Base-by-base conservation (phyloP, 1,140 invertebrate genomes). In the Ridgeia piscesae region DNA sequence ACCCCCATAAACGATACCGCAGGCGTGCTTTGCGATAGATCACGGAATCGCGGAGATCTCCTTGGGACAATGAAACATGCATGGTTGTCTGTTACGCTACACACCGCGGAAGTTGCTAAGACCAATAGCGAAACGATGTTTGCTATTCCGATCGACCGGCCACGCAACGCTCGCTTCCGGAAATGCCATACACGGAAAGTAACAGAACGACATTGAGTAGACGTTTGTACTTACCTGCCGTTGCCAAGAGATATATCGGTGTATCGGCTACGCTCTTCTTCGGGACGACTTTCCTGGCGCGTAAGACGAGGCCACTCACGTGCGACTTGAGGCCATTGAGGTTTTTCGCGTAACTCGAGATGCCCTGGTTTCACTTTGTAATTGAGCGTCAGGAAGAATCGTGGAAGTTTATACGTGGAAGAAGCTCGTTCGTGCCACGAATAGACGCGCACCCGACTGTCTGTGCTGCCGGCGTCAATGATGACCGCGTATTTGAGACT, bases 241-340 rank as follows among this genome's bases (percentile, higher is more conserved):
- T 97, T 14, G 96, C 96, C 88, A 96, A 96, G 92, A 97, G 94
- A 91, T 96, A 96, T 14, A 97, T 93, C 34, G 95, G 94, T 27
- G 95, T 95, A 31, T 91, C 91, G 6, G 33, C 89, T 77, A 94
- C 93, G 33, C 93, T 92, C 11, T 94, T 91, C 0, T 58, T 35
- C 17, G 96, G 96, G 42, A 96, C 94, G 9, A 89, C 91, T 9
- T 50, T 77, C 34, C 92, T 94, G 0, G 94, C 95, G 89, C 93
- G 93, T 8, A 94, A 91, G 33, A 96, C 88, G 89, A 95, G 94
- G 0, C 77, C 48, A 17, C 35, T 42, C 14, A 95, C 89, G 91
- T 95, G 95, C 4, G 35, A 88, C 14, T 35, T 48, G 21, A 95
- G 89, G n/a, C 92, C 93, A 1, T 92, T 91, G 35, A 93, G 42